Evolutionary conservation across 1,140 invertebrate genomes (phyloP).

Genomic region (Cylas formicarius): DNA sequence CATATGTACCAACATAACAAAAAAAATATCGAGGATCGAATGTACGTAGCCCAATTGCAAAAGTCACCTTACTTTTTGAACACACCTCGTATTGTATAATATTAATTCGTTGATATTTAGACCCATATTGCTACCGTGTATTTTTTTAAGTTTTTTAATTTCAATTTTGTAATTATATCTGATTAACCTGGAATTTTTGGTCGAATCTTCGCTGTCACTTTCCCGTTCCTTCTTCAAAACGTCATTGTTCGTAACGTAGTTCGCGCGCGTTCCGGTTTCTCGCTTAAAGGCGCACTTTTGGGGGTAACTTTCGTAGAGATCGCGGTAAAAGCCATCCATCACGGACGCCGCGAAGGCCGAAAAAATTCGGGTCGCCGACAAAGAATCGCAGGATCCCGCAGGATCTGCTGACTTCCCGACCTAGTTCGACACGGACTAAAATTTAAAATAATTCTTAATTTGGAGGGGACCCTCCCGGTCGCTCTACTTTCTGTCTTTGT

Average conservation of each 20-base stretch:
- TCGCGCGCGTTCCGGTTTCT: too few species aligned
- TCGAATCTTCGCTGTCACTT: conserved; percentile 1
- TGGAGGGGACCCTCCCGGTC: conserved; percentile 1
- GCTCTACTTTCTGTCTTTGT: conserved; percentile 13
- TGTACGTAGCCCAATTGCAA: too few species aligned
- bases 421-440: conserved; percentile 10
- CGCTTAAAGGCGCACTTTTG: too few species aligned
- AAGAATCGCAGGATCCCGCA: conserved; percentile 2
- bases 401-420: conserved; percentile 2
- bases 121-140: too few species aligned
- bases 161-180: too few species aligned
- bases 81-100: too few species aligned
- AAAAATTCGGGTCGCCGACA: too few species aligned
- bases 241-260: not conserved
- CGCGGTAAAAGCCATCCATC: conserved; percentile 20
- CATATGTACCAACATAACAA: too few species aligned
- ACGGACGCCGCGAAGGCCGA: conserved; percentile 1
- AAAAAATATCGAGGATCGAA: too few species aligned
- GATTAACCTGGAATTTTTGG: conserved; percentile 11
- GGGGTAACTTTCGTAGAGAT: conserved; percentile 17
- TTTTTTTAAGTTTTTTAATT: too few species aligned
- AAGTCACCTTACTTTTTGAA: too few species aligned
- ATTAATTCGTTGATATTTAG: too few species aligned
- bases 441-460: conserved; percentile 15
- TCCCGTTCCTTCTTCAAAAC: not conserved